Evolutionary conservation across 92 coral and sea anemone species (phyloP).

Genomic region (Diadumene lineata): DNA sequence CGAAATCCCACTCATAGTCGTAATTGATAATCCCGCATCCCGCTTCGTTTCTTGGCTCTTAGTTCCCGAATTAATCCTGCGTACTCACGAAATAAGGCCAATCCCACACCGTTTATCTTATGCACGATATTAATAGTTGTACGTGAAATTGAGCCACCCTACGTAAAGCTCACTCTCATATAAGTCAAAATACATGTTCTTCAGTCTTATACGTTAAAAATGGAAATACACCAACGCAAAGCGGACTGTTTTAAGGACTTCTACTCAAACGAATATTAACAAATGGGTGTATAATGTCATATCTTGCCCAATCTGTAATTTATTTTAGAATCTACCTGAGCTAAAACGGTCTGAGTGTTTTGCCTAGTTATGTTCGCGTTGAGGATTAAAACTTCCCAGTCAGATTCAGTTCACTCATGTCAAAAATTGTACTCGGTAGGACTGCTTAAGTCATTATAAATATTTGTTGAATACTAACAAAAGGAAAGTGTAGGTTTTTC

Average conservation of each 20-base stretch:
- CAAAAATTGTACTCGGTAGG: too few species aligned
- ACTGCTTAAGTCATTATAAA: neutral
- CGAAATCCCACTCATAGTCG: too few species aligned
- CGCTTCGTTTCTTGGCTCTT: too few species aligned
- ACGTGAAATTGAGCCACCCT: too few species aligned
- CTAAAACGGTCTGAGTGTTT: neutral
- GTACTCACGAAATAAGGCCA: too few species aligned
- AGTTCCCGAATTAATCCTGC: too few species aligned
- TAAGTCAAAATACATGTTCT: neutral
- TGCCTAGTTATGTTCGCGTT: neutral
- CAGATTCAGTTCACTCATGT: neutral
- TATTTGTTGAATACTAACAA: too few species aligned
- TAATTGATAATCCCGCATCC: too few species aligned
- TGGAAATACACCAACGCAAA: conserved; percentile 1
- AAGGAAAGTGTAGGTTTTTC: too few species aligned
- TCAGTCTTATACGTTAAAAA: neutral
- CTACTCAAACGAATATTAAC: neutral
- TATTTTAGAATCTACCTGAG: neutral
- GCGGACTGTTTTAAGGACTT: neutral
- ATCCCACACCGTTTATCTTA: too few species aligned
- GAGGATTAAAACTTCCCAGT: neutral
- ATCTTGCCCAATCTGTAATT: neutral
- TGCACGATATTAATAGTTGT: too few species aligned
- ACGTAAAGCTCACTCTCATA: neutral
- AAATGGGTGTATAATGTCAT: conserved; percentile 11